Evolutionary conservation across 2,113 vertebrate species (phyloP).

Genomic region (Epinephelus moara): DNA sequence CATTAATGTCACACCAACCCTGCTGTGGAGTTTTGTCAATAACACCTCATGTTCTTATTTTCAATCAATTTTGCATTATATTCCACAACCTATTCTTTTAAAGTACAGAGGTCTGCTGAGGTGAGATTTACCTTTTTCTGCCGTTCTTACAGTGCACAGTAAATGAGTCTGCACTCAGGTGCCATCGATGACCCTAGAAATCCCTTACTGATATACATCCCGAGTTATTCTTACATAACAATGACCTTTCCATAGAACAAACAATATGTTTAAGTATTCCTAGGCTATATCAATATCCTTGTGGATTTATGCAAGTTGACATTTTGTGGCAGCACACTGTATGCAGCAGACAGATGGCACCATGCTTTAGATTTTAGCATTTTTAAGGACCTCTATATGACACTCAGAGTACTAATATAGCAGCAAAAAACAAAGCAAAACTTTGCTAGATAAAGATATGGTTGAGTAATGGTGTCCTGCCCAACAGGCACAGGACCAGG

Average conservation of each 20-base stretch:
- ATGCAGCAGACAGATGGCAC: too few relatives aligned
- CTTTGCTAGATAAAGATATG: too few relatives aligned
- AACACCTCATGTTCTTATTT: background rate
- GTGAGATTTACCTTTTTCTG: background rate
- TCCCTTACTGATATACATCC: background rate
- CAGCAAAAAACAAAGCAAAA: too few relatives aligned
- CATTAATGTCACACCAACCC: conserved; percentile 28
- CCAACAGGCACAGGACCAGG: too few relatives aligned
- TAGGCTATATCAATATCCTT: too few relatives aligned
- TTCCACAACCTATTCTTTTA: background rate
- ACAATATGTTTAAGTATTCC: background rate
- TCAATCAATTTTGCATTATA: conserved; percentile 22
- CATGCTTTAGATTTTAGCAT: too few relatives aligned
- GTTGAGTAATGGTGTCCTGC: too few relatives aligned
- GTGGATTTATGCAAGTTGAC: too few relatives aligned
- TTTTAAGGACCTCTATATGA: too few relatives aligned
- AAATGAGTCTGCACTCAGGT: background rate
- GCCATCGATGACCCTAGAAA: background rate
- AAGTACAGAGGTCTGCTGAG: background rate
- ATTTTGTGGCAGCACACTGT: too few relatives aligned
- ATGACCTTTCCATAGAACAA: background rate
- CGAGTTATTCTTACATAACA: background rate
- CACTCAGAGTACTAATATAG: too few relatives aligned
- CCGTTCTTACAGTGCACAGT: background rate
- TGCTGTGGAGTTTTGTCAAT: conserved; percentile 31